Conservation (phyloP, 2,888 invertebrate genomes). For the Octonoba sinensis region DNA sequence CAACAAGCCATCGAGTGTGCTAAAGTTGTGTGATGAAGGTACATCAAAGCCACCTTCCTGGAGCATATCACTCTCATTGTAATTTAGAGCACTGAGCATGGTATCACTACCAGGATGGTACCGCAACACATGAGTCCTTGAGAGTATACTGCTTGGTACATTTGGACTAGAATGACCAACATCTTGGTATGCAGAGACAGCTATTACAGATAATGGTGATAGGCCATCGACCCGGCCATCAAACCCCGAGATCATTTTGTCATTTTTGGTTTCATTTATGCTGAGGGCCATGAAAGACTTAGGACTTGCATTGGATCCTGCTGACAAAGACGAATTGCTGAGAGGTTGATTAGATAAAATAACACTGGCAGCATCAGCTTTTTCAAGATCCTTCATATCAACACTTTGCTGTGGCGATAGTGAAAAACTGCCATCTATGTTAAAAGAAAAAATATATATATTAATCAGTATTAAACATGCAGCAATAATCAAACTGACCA, state of each 20-base stretch:
- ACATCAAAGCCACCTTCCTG: constrained; percentile 71
- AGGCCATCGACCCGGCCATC: constrained; percentile 54
- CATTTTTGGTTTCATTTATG: constrained; percentile 61
- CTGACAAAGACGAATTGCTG: constrained; percentile 48
- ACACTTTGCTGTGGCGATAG: constrained; percentile 55
- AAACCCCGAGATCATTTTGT: constrained; percentile 64
- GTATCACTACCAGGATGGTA: constrained; percentile 70
- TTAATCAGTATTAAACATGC: neutral
- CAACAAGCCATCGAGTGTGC: constrained; percentile 69
- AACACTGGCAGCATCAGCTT: constrained; percentile 40
- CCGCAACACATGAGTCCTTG: constrained; percentile 67
- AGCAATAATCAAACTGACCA: no score
- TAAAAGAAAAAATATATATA: neutral
- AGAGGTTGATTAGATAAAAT: constrained; percentile 41
- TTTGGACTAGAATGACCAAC: constrained; percentile 69
- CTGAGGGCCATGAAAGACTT: constrained; percentile 62
- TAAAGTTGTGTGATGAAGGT: constrained; percentile 67
- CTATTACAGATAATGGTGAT: constrained; percentile 65
- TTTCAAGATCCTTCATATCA: constrained; percentile 60
- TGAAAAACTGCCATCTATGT: constrained; percentile 59
- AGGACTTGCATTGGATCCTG: constrained; percentile 60
- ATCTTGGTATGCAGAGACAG: constrained; percentile 68
- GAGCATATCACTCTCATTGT: constrained; percentile 70
- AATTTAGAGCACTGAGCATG: constrained; percentile 71
- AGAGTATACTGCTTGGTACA: constrained; percentile 64